Base-by-base conservation (phyloP, 2,797 vertebrate genomes). In the Macrochelys suwanniensis region DNA sequence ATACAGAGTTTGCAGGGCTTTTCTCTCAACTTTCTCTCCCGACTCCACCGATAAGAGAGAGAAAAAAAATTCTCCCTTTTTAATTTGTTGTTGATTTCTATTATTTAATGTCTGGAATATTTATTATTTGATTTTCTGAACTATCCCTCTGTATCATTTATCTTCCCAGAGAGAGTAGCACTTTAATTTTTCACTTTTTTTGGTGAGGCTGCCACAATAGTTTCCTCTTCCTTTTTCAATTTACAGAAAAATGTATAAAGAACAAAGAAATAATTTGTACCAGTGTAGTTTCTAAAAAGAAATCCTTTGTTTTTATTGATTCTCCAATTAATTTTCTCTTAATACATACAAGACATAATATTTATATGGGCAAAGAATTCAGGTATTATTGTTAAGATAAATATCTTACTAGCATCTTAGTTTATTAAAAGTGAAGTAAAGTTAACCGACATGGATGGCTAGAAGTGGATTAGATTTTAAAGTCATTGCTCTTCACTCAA, bases 221-320 rank as follows among this genome's bases (percentile, higher is more conserved):
- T 95, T 96, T 96, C 85, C 83, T 91, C 47, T 92, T n/a, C 33
- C 9, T 80, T 88, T 96, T 94, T 84, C 87, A 83, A 17, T 84
- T 89, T 82, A 47, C 87, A 81, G 45, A 87, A 71, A 85, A 80
- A 79, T 53, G 83, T 53, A 4, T 56, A 93, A 59, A 89, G 89
- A 90, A 54, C 54, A 87, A 89, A 68, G 82, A 95, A 92, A 59
- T 51, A 19, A 10, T 92, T 87, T 84, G 68, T 90, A 82, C 45
- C 81, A 71, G 37, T 54, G 19, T 56, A 82, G 45, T 90, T 90
- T n/a, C 11, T 82, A 84, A 87, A 93, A 96, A 87, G 15, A 76
- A 95, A 68, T 26, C 59, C 50, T 4, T 65, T 94, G 87, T 76
- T 45, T 83, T 50, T 84, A 76, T 26, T 76, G 42, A 93, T 94